These are phyloP conservation scores for Wasmannia auropunctata DNA, from an alignment of 1,140 invertebrate genomes.

Conservation along the genomic window DNA sequence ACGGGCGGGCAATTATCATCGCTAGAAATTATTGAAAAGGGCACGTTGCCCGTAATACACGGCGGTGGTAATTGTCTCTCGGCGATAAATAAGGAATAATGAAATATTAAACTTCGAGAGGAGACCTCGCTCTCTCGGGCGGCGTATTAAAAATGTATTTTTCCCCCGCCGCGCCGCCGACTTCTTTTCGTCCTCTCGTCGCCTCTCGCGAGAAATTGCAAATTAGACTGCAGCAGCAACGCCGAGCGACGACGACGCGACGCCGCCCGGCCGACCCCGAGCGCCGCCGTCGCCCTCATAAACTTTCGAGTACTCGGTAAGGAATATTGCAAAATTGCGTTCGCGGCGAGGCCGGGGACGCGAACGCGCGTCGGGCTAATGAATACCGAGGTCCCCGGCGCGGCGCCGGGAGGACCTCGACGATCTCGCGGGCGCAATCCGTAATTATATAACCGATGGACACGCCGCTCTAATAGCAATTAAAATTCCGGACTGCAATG, in stretches of 20 bases:
- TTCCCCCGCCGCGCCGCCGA: background rate
- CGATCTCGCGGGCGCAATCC: constrained; percentile 39
- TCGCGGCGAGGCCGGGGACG: background rate
- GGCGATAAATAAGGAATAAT: constrained; percentile 35
- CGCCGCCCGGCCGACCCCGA: too few species aligned
- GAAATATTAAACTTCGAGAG: constrained; percentile 44
- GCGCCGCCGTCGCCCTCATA: constrained; percentile 40
- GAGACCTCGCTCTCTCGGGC: constrained; percentile 4
- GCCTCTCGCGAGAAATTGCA: constrained; percentile 57
- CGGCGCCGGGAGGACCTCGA: constrained; percentile 19
- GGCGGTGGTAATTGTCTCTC: constrained; percentile 30
- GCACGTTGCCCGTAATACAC: background rate
- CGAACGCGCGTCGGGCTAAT: background rate
- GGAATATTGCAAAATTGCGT: constrained; percentile 70
- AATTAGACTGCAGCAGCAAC: constrained; percentile 50
- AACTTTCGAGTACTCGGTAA: constrained; percentile 61
- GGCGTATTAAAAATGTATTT: constrained; percentile 53
- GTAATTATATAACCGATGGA: constrained; percentile 70
- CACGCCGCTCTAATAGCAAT: constrained; percentile 70
- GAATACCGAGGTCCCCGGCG: background rate
- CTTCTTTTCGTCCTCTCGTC: constrained; percentile 38
- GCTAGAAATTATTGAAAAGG: constrained; percentile 7
- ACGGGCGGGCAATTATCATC: background rate
- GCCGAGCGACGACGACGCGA: constrained; percentile 3
- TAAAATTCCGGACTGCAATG: constrained; percentile 72